phyloP scores from a whole-genome alignment of 1,140 invertebrate genomes.

The Drosophila miranda region DNA sequence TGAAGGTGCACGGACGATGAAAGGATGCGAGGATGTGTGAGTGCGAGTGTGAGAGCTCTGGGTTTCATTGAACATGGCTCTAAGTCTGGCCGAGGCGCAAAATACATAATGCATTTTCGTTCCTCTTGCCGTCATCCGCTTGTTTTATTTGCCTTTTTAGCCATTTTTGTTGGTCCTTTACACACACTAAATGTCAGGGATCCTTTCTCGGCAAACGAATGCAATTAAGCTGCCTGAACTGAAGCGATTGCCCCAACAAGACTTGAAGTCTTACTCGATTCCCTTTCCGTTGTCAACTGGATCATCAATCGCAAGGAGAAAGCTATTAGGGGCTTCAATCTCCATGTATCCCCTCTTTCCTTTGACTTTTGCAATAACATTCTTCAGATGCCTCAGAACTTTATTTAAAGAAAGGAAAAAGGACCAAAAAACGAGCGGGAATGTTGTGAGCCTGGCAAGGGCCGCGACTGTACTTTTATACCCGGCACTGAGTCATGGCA shows the following conservation, averaged over 20 bases:
- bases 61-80: constrained; percentile 17
- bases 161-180: constrained; percentile 39
- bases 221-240: constrained; percentile 60
- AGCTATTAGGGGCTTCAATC: neutral
- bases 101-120: constrained; percentile 61
- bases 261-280: constrained; percentile 21
- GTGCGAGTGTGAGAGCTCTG: constrained; percentile 24
- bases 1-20: constrained; percentile 23
- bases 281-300: constrained; percentile 1
- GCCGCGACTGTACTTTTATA: too few relatives aligned
- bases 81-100: constrained; percentile 38
- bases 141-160: constrained; percentile 50
- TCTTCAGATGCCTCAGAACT: too few relatives aligned
- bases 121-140: constrained; percentile 1
- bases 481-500: too few relatives aligned
- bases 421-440: too few relatives aligned
- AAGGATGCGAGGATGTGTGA: constrained; percentile 7
- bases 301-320: constrained; percentile 15
- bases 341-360: too few relatives aligned
- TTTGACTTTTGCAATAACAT: neutral
- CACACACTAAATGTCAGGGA: neutral
- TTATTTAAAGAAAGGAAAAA: too few relatives aligned
- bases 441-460: too few relatives aligned
- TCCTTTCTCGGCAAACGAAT: constrained; percentile 18
- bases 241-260: constrained; percentile 8